Conservation (phyloP, 2,888 invertebrate genomes). For the Isotomurus palustris region DNA sequence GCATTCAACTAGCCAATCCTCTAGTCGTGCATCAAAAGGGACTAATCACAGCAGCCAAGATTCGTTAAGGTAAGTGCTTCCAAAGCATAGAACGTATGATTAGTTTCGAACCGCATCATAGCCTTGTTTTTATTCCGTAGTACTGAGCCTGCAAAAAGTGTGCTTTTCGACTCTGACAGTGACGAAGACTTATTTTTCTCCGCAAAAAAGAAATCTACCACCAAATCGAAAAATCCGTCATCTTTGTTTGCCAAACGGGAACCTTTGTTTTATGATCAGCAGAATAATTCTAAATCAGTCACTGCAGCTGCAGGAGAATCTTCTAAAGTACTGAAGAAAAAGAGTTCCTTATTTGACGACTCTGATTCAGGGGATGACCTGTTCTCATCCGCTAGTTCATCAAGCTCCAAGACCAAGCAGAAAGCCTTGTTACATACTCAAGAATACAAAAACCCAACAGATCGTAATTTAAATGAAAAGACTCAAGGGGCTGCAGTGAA, state of each 20-base stretch:
- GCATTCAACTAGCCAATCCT: conserved; percentile 24
- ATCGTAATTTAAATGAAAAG: too few relatives aligned
- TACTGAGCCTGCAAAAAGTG: conserved; percentile 5
- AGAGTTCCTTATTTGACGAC: conserved; percentile 44
- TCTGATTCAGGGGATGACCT: conserved; percentile 44
- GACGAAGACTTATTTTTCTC: conserved; percentile 31
- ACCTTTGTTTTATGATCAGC: not conserved
- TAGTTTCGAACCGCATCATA: not conserved
- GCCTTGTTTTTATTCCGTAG: conserved; percentile 1
- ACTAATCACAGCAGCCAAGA: conserved; percentile 18
- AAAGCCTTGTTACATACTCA: too few relatives aligned
- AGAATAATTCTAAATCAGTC: not conserved
- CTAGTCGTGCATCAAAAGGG: conserved; percentile 17
- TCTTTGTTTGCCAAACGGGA: not conserved
- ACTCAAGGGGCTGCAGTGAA: too few relatives aligned
- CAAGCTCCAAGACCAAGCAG: conserved; percentile 21
- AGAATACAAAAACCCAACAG: too few relatives aligned
- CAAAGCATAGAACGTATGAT: too few relatives aligned
- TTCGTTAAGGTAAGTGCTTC: conserved; percentile 20
- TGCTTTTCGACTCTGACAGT: conserved; percentile 30
- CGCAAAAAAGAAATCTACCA: conserved; percentile 8
- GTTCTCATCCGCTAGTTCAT: conserved; percentile 25
- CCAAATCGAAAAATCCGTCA: not conserved
- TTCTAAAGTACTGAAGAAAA: not conserved
- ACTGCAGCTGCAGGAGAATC: not conserved